These are phyloP conservation scores for Drosophila suzukii DNA, from an alignment of 1,140 invertebrate species.

Conservation along the genomic window DNA sequence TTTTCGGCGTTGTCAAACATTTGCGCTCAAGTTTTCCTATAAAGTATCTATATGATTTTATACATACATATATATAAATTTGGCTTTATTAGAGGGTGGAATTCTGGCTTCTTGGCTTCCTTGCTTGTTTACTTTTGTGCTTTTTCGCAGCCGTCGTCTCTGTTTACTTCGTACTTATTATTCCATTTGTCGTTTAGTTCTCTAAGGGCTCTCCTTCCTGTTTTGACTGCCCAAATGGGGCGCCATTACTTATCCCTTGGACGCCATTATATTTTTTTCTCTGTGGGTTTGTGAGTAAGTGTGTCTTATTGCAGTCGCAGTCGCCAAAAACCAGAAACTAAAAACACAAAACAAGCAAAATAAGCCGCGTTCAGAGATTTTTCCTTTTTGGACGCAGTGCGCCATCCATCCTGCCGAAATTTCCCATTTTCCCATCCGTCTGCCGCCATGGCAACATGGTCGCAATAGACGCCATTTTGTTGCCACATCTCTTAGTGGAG, in stretches of 20 bases:
- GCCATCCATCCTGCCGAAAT: slow-evolving; percentile 35
- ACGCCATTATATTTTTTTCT: slow-evolving; percentile 33
- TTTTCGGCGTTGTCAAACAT: slow-evolving; percentile 25
- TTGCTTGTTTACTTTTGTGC: slow-evolving; percentile 41
- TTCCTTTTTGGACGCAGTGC: slow-evolving; percentile 39
- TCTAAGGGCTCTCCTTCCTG: slow-evolving; percentile 43
- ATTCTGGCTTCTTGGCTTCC: slow-evolving; percentile 9
- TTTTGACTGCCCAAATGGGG: slow-evolving; percentile 50
- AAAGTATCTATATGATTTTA: slow-evolving; percentile 24
- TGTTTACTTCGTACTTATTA: slow-evolving; percentile 53
- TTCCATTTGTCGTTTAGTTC: slow-evolving; percentile 53
- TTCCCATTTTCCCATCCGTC: slow-evolving; percentile 41
- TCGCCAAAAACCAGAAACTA: slow-evolving; percentile 41
- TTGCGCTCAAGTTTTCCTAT: slow-evolving; percentile 28
- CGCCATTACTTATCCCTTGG: slow-evolving; percentile 51
- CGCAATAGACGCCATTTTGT: slow-evolving; percentile 51
- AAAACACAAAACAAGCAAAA: slow-evolving; percentile 41
- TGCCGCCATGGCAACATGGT: slow-evolving; percentile 50
- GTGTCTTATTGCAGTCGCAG: slow-evolving; percentile 37
- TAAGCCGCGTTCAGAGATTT: slow-evolving; percentile 23
- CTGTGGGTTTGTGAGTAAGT: slow-evolving; percentile 18
- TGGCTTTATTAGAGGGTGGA: slow-evolving; percentile 17
- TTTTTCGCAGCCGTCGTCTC: slow-evolving; percentile 45
- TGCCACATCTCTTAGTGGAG: slow-evolving; percentile 47
- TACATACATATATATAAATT: slow-evolving; percentile 21